Percentiles rank a stretch among this genome's conserved stretches.
Evolutionary conservation across 2,797 vertebrate species (phyloP).

Genomic region (Sorex maritimensis): DNA sequence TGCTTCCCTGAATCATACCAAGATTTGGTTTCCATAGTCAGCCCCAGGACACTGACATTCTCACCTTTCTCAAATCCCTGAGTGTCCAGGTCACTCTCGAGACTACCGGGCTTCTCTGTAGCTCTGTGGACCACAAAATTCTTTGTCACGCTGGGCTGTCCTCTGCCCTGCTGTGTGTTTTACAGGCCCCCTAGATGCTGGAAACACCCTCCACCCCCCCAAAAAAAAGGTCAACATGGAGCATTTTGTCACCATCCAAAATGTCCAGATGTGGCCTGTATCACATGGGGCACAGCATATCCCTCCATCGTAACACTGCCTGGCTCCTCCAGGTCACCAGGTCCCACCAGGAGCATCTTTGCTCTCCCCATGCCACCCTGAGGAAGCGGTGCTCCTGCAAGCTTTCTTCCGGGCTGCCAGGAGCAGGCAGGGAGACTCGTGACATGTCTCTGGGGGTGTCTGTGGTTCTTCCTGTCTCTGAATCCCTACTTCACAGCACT

Average conservation of each 20-base stretch:
- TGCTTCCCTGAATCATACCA: too few relatives aligned
- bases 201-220: too few relatives aligned
- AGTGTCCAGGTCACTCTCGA: not conserved
- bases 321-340: not conserved
- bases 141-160: not conserved
- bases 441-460: not conserved
- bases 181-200: not conserved
- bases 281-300: not conserved
- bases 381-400: constrained; percentile 1
- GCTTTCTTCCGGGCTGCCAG: not conserved
- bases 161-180: not conserved
- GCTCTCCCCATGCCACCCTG: not conserved
- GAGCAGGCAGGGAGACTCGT: not conserved
- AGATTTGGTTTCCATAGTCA: too few relatives aligned
- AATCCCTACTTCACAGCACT: not conserved
- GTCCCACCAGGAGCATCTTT: not conserved
- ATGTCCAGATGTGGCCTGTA: not conserved
- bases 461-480: not conserved
- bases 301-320: not conserved
- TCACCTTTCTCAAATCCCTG: not conserved
- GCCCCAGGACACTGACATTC: too few relatives aligned
- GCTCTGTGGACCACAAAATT: not conserved
- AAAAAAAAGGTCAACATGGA: not conserved
- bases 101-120: not conserved
- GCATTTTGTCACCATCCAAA: not conserved